These are phyloP conservation scores for Acrossocheilus wenchowensis DNA, from an alignment of 2,797 vertebrate species.

Conservation along the genomic window DNA sequence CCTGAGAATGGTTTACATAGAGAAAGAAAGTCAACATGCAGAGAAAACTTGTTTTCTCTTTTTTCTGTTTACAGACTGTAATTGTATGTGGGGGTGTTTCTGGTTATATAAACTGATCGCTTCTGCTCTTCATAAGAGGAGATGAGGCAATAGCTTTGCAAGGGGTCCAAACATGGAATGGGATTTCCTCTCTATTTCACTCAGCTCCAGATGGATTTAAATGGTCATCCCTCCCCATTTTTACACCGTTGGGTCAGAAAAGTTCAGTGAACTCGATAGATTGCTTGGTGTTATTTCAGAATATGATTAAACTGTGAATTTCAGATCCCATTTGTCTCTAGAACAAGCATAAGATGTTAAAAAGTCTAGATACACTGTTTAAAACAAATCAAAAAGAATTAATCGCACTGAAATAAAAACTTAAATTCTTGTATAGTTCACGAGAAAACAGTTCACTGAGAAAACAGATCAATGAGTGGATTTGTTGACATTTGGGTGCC, in stretches of 20 bases:
- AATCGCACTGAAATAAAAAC: neutral
- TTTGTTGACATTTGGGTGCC: conserved; percentile 1
- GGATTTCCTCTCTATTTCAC: conserved; percentile 33
- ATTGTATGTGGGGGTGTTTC: neutral
- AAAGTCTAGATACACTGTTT: neutral
- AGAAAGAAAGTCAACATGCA: no score
- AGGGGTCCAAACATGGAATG: conserved; percentile 7
- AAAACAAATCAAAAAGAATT: neutral
- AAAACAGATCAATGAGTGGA: neutral
- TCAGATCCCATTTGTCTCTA: conserved; percentile 43
- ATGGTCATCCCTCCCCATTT: neutral
- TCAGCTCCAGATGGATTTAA: conserved; percentile 26
- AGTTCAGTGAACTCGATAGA: conserved; percentile 26
- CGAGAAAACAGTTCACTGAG: neutral
- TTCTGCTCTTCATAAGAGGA: conserved; percentile 31
- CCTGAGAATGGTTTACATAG: neutral
- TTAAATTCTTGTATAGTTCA: neutral
- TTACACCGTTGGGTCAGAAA: neutral
- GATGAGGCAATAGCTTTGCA: conserved; percentile 33
- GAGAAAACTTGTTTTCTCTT: no score
- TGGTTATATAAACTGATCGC: neutral
- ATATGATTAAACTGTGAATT: conserved; percentile 38
- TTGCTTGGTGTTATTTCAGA: conserved; percentile 41
- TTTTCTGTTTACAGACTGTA: neutral
- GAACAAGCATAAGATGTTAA: neutral